Conservation (phyloP, 2,888 invertebrate genomes). For the Polydrusus tereticollis region DNA sequence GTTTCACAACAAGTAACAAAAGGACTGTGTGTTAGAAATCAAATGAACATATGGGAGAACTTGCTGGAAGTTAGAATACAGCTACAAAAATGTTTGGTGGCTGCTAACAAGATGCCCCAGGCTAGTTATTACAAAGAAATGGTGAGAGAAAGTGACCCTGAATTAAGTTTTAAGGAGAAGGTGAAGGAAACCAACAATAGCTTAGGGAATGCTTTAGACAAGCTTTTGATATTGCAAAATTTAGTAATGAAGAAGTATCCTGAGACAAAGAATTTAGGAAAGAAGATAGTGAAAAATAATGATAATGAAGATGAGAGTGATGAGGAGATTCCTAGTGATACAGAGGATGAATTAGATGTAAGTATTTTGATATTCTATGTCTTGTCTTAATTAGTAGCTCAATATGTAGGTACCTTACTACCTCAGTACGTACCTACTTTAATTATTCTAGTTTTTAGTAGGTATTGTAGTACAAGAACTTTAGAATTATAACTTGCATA, state of each 20-base stretch:
- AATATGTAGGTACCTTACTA: no score
- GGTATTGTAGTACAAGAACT: no score
- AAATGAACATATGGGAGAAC: conserved; percentile 85
- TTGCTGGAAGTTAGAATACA: conserved; percentile 89
- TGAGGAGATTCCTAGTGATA: conserved; percentile 78
- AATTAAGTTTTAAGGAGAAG: conserved; percentile 70
- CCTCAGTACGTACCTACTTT: no score
- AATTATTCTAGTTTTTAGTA: no score
- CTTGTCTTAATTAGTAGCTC: not conserved
- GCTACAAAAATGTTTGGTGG: conserved; percentile 83
- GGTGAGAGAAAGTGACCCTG: conserved; percentile 56
- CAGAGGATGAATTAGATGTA: conserved; percentile 66
- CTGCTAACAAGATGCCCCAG: conserved; percentile 85
- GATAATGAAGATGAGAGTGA: conserved; percentile 65
- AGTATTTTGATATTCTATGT: not conserved
- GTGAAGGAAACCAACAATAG: conserved; percentile 70
- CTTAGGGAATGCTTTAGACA: conserved; percentile 74
- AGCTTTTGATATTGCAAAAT: conserved; percentile 74
- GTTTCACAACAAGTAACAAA: conserved; percentile 74
- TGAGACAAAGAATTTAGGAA: conserved; percentile 74
- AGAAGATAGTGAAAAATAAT: conserved; percentile 45
- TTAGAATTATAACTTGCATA: no score
- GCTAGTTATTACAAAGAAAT: conserved; percentile 69
- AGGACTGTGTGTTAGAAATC: conserved; percentile 77
- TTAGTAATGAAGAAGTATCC: conserved; percentile 74